Base-by-base conservation (phyloP, 2,888 invertebrate species). In the Cosmia trapezina region DNA sequence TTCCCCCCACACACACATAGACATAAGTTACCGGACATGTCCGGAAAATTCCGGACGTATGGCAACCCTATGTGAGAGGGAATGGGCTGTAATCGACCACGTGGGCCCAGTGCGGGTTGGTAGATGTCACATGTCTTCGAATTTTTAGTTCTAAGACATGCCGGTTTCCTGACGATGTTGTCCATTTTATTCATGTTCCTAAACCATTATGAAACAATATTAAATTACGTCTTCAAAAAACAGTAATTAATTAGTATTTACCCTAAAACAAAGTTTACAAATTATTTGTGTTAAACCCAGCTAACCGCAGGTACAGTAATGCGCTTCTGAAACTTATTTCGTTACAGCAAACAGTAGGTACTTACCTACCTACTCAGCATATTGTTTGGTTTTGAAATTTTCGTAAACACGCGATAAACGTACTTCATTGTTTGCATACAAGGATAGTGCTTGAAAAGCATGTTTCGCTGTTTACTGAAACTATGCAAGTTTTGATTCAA, bases 311-410 rank as follows among this genome's bases (percentile, higher is more conserved):
- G 56, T 78, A 61, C 62, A 54, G 53, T 64, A 67, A 70, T 70
- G 49, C 67, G 63, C 60, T 70, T 73, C 59, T 70, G 57, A 67
- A 73, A 78, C 67, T 80, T 66, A 66, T 76, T 71, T 66, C 57
- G 56, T 28, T 57, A 61, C 28, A 57, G 17, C 61, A 75, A 66
- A 75, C 74, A 66, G 49, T 53, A 12, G 17, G 47, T 59, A 47
- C 0, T 1, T 62, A 47, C 0, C 2, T 62, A 47, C 4, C 7
- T 59, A 41, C 49, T 67, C 3, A 66, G 49, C 64, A 43, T 68
- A 28, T 28, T 28, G 64, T 80, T 80, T 71, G 47, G 43, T 70
- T 80, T 70, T 28, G 56, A 67, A 79, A 68, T 75, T 53, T 70
- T 61, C 60, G 37, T 53, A 54, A 67, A 53, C 80, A 80, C 41